Conservation (phyloP, 2,797 vertebrate species). For the Rhadinocentrus ornatus region DNA sequence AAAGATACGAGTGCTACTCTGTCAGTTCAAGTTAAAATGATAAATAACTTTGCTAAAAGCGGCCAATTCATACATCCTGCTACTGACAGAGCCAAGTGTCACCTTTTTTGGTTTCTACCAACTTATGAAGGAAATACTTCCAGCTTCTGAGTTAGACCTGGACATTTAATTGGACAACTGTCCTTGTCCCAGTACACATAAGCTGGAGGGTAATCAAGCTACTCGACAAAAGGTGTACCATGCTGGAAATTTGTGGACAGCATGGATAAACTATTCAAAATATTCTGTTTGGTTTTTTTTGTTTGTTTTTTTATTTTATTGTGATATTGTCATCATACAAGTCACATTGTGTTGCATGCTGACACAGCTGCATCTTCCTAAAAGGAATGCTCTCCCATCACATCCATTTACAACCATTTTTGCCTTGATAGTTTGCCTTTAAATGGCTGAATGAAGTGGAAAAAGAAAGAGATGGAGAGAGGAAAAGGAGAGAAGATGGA, state of each 20-base stretch:
- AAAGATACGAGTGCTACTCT: neutral
- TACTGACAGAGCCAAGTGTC: neutral
- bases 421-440: neutral
- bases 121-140: neutral
- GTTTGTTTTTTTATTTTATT: too few species aligned
- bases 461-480: too few species aligned
- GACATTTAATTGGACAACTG: too few species aligned
- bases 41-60: neutral
- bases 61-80: neutral
- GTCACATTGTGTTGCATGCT: neutral
- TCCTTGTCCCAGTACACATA: too few species aligned
- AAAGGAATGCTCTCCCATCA: neutral
- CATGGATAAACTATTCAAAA: too few species aligned
- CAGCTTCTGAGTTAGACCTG: neutral
- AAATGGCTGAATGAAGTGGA: neutral
- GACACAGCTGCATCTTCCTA: neutral
- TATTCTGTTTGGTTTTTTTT: too few species aligned
- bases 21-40: neutral
- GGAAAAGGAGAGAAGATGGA: too few species aligned
- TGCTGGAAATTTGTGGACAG: too few species aligned
- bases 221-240: too few species aligned
- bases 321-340: neutral
- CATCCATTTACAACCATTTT: neutral
- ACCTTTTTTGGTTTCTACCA: neutral
- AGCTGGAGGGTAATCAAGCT: too few species aligned